These are phyloP conservation scores for Erebia epiphron DNA, from an alignment of 2,888 invertebrate genomes.

Conservation along the genomic window DNA sequence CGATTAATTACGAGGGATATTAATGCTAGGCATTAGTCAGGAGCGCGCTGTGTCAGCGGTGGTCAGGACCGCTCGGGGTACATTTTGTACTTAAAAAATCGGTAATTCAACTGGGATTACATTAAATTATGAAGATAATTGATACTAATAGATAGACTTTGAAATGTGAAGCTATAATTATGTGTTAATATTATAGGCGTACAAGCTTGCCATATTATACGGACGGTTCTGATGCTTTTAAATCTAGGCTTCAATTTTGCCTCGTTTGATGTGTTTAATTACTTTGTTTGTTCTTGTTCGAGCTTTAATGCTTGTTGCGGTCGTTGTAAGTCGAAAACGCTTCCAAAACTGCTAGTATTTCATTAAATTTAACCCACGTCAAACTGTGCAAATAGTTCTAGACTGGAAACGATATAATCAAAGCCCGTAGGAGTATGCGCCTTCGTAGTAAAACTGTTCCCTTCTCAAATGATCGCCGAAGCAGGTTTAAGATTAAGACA, in stretches of 20 bases:
- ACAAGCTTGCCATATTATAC: neutral
- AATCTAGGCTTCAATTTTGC: constrained; percentile 73
- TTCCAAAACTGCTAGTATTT: constrained; percentile 75
- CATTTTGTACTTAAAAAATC: constrained; percentile 36
- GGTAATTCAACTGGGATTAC: constrained; percentile 30
- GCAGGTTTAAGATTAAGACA: too few relatives aligned
- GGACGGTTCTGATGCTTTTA: constrained; percentile 54
- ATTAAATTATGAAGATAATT: neutral
- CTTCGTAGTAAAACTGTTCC: neutral
- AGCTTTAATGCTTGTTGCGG: constrained; percentile 72
- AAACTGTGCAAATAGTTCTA: constrained; percentile 77
- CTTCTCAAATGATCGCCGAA: too few relatives aligned
- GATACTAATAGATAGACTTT: neutral
- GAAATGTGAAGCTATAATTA: neutral
- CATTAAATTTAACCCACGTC: constrained; percentile 81
- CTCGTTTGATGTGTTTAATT: constrained; percentile 82
- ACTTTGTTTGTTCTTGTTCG: constrained; percentile 81
- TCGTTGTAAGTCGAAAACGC: constrained; percentile 73
- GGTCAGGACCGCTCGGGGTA: constrained; percentile 39
- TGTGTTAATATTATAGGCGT: neutral
- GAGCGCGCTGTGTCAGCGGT: constrained; percentile 67
- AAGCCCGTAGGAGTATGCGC: neutral
- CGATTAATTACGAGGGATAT: constrained; percentile 82
- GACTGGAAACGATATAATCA: constrained; percentile 40
- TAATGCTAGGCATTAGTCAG: constrained; percentile 80